A percentile compares a stretch with the other conserved stretches of the same genome.
These are phyloP conservation scores for Andrena cerasifolii DNA, from an alignment of 1,140 invertebrate species.

Conservation along the genomic window DNA sequence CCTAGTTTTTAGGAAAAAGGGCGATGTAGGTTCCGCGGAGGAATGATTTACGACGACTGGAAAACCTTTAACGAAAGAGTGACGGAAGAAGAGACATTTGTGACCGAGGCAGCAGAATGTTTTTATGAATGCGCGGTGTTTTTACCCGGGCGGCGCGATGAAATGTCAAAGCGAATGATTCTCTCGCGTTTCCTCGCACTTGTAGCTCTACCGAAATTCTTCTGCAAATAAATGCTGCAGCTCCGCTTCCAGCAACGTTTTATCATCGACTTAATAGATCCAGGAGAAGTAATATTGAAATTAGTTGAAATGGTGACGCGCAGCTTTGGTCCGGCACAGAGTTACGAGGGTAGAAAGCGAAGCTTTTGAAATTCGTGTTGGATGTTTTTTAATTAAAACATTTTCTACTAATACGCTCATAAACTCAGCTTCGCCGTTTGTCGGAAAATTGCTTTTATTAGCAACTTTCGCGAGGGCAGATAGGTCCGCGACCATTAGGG, in stretches of 20 bases:
- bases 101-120: background rate
- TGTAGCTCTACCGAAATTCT: background rate
- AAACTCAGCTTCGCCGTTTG: too few relatives aligned
- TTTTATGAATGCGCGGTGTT: background rate
- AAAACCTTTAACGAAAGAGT: conserved; percentile 23
- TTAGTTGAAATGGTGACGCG: background rate
- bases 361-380: background rate
- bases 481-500: too few relatives aligned
- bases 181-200: background rate
- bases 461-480: background rate
- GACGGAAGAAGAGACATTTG: conserved; percentile 2
- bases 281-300: too few relatives aligned
- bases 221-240: background rate
- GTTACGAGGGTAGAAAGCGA: background rate
- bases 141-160: background rate
- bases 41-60: conserved; percentile 30
- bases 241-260: background rate
- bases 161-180: conserved; percentile 18
- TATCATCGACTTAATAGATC: too few relatives aligned
- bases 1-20: background rate
- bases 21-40: background rate
- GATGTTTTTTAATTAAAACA: conserved; percentile 5
- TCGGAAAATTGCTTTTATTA: too few relatives aligned
- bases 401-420: background rate
- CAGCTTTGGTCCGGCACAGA: too few relatives aligned